Base-by-base conservation (phyloP, 1,140 invertebrate genomes). In the Agrilus planipennis region DNA sequence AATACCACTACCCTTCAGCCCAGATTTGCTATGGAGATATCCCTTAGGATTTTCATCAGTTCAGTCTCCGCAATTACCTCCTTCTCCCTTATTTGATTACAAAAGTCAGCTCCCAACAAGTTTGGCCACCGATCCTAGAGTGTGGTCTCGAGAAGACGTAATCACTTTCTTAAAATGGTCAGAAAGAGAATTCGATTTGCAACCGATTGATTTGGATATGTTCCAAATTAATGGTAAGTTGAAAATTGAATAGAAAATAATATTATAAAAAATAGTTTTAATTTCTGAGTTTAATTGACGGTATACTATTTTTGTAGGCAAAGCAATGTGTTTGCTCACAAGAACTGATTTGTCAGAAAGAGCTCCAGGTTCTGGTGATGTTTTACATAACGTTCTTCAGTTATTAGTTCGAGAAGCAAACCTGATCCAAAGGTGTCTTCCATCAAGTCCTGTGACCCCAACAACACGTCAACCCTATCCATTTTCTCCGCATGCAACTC, bases 161-260 rank as follows among this genome's bases (percentile, higher is more conserved):
- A 68, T 73, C 9, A 71, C 80, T 15, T 95, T 94, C 66, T 65
- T 96, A 19, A 78, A 84, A 50, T 94, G 90, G 81, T 89, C 89
- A 44, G 85, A 91, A 60, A 72, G 85, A 28, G 90, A 94, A 64
- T 95, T 90, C 59, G 89, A 93, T 56, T 66, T 96, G 38, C 88
- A 89, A 12, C 76, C 81, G 41, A 84, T 95, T 53, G 86, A 93
- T 57, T 81, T 89, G 73, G 89, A 93, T 54, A 79, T 89, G 67
- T 94, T 96, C 63, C 89, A 92, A 69, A 93, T 96, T 89, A 96
- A 96, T 63, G 92, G 91, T 79, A 70, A 72, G 65, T 57, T 41
- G 14, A 36, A 34, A 21, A 34, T 32, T 29, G 16, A 29, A 15
- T 43, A 30, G 11, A 4, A 7, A 6, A 30, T 30, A 12, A 12